Evolutionary conservation across 2,113 vertebrate species (phyloP), one percentile per base, ranked within the genome.

Genomic region (Procavia capensis): DNA sequence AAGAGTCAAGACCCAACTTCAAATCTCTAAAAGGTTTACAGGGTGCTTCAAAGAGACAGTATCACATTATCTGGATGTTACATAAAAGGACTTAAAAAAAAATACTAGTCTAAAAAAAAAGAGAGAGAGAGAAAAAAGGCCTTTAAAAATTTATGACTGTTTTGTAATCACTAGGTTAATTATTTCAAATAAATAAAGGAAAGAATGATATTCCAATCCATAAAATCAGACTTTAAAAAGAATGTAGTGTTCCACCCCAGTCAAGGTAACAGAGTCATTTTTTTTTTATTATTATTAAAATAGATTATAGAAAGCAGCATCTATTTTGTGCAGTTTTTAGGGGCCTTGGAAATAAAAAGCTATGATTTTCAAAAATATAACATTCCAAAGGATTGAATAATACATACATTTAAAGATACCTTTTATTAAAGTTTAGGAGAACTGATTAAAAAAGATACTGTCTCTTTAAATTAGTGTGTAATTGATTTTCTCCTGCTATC

Each of bases 31-130:
- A 99, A 99, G 98, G 99, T 99, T 98, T 98, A 99, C 98, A 99
- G 99, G 99, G 98, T 99, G 98, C 98, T 99, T 99, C 99, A 99
- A 99, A 99, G 99, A 99, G 99, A 99, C 99, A 99, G 99, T 99
- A 99, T 99, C 98, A 98, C 98, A 97, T 98, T 97, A 98, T 94
- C 97, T 98, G 98, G 98, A 98, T 98, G 98, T 98, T 98, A 98
- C 98, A 98, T 98, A 97, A 98, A 98, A 98, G 97, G 98, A 98
- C 97, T 98, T 97, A 97, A 98, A 98, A 98, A 78, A 97, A 98
- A 98, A 98, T 72, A 66, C 98, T 98, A 98, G 22, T 93, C 98
- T 98, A 98, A 98, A 86, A 93, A 94, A 96, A 78, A 94, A 96
- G 97, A 98, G 90, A 94, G 61, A 89, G 45, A 95, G 72, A 45